Evolutionary conservation across 2,888 invertebrate genomes (phyloP), one percentile per base, ranked within the genome.

Genomic region (Dynastes tityus): DNA sequence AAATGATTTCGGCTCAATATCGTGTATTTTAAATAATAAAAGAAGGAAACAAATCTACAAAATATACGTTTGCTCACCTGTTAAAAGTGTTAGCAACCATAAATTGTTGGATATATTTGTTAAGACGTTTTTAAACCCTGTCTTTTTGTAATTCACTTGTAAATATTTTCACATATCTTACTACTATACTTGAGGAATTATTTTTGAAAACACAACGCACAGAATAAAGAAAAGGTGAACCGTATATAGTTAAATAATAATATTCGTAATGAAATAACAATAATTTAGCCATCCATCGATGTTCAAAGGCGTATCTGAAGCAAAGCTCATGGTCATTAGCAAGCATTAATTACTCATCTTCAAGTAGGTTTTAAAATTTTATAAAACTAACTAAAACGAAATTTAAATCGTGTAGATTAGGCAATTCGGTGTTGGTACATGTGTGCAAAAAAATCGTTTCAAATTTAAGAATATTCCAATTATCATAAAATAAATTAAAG

Each of bases 91-190:
- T 68, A 45, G 37, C 55, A 76, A 45, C 45, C 53, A 58, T 61
- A 74, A 74, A 61, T 74, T 49, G 73, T 74, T 74, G 27, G 22
- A 61, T 74, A 40, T 74, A 63, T 74, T 74, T 61, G 73, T 74
- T 74, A 40, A 64, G 29, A 49, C 16, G 53, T 68, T 58, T 27
- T 63, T 2, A 74, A 11, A n/a, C 13, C 53, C 45, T 76, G 55
- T 40, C 74, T 80, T 70, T 64, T 65, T 45, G 11, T 61, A 40
- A 74, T 63, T 74, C 73, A 74, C 73, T 51, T 80, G 79, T 80
- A 80, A 78, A 82, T 83, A 83, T 79, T 80, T 82, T 82, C 80
- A 83, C 83, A 83, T 83, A 83, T 83, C 83, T 79, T 64, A 70
- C 63, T 16, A 55, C 55, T 67, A 6, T 58, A 71, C 37, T 55